These are phyloP conservation scores for Dusona sp. DNA, from an alignment of 2,888 invertebrate species.

Conservation along the genomic window DNA sequence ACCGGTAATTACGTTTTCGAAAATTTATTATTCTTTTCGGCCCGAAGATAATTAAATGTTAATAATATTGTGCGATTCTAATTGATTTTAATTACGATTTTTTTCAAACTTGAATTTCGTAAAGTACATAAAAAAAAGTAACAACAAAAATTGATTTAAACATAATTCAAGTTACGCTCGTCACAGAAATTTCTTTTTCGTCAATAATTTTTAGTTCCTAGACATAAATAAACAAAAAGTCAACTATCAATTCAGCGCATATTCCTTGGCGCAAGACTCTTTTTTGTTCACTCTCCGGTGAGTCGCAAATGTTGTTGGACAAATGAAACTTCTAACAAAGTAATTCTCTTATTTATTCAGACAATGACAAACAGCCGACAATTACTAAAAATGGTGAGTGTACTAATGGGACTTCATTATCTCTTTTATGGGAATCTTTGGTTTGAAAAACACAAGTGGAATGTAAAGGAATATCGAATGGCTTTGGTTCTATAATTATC, in stretches of 20 bases:
- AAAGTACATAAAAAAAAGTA: neutral
- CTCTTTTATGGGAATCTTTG: neutral
- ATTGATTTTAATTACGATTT: neutral
- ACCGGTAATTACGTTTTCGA: neutral
- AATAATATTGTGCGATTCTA: neutral
- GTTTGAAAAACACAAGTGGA: neutral
- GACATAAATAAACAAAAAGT: neutral
- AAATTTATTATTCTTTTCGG: neutral
- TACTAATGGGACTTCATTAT: constrained; percentile 48
- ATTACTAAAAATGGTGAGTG: constrained; percentile 73
- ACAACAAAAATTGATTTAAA: neutral
- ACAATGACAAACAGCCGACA: constrained; percentile 70
- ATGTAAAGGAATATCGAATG: constrained; percentile 7
- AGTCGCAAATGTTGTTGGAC: neutral
- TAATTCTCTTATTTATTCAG: constrained; percentile 69
- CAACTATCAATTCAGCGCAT: neutral
- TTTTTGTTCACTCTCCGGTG: neutral
- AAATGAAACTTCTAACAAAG: constrained; percentile 37
- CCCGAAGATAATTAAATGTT: neutral
- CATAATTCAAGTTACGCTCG: neutral
- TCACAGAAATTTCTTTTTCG: neutral
- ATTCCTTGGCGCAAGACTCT: neutral
- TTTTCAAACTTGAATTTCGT: neutral
- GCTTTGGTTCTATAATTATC: constrained; percentile 59
- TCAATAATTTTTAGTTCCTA: neutral